These are phyloP conservation scores for Cantharis lateralis DNA, from an alignment of 2,888 invertebrate species.

Conservation along the genomic window DNA sequence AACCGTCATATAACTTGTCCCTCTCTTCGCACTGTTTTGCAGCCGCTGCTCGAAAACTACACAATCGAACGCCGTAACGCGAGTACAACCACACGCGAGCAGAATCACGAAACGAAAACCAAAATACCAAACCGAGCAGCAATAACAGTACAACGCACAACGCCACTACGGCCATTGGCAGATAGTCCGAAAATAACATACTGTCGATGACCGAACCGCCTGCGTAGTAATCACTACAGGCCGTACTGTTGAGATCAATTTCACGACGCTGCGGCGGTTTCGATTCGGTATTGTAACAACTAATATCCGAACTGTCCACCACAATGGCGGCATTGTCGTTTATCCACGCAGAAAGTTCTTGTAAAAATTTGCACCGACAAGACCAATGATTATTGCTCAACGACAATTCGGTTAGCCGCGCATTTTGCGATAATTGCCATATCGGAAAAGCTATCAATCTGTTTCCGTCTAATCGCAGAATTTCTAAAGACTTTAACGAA, in stretches of 20 bases:
- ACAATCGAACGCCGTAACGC: constrained; percentile 82
- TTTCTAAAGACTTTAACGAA: constrained; percentile 76
- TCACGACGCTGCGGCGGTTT: constrained; percentile 77
- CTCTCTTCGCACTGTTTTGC: constrained; percentile 71
- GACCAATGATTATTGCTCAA: constrained; percentile 88
- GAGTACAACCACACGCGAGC: constrained; percentile 87
- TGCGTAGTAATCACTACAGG: constrained; percentile 84
- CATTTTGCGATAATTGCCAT: constrained; percentile 73
- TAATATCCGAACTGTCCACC: constrained; percentile 76
- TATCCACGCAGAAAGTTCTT: constrained; percentile 81
- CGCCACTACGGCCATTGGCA: constrained; percentile 82
- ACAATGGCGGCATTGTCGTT: constrained; percentile 81
- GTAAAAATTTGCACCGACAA: constrained; percentile 87
- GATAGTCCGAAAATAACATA: constrained; percentile 81
- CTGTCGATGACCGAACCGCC: constrained; percentile 82
- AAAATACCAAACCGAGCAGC: constrained; percentile 74
- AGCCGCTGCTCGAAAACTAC: constrained; percentile 70
- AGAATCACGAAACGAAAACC: constrained; percentile 84
- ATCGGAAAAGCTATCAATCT: constrained; percentile 79
- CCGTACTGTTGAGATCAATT: constrained; percentile 82
- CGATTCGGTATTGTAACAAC: constrained; percentile 79
- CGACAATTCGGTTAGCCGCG: constrained; percentile 73
- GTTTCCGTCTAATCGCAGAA: constrained; percentile 84
- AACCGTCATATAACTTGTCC: constrained; percentile 89
- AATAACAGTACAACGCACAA: constrained; percentile 78